Conservation (phyloP, 2,113 vertebrate species). For the Myiopsitta monachus region DNA sequence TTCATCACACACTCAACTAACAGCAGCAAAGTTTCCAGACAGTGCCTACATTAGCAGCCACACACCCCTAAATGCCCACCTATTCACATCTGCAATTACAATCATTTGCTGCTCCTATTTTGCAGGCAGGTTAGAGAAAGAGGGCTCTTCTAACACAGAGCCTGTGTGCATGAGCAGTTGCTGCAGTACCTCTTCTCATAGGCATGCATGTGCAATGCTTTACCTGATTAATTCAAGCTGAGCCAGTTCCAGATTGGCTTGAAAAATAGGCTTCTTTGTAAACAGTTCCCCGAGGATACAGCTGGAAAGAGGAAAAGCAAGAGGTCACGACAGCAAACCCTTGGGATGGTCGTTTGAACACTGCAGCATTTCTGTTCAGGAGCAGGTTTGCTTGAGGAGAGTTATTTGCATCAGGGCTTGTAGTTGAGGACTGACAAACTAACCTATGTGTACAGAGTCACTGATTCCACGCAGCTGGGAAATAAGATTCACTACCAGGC, state of each 20-base stretch:
- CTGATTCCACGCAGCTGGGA: background rate
- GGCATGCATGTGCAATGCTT: constrained; percentile 39
- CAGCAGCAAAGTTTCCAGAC: background rate
- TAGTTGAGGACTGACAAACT: constrained; percentile 43
- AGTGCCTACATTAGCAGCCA: background rate
- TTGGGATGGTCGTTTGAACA: constrained; percentile 8
- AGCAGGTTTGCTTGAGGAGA: constrained; percentile 11
- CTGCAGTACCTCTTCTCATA: constrained; percentile 16
- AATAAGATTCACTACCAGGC: background rate
- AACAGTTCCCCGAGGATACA: constrained; percentile 98
- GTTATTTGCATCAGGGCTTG: constrained; percentile 52
- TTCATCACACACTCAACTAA: background rate
- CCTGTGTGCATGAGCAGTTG: background rate
- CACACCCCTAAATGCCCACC: background rate
- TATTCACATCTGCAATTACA: background rate
- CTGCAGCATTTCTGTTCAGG: background rate
- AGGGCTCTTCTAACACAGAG: background rate
- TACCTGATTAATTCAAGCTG: constrained; percentile 98
- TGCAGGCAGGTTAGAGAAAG: background rate
- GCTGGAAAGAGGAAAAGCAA: constrained; percentile 75
- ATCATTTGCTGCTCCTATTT: background rate
- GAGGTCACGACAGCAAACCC: constrained; percentile 60
- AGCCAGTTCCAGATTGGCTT: constrained; percentile 96
- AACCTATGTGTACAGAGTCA: constrained; percentile 21
- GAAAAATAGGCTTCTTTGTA: constrained; percentile 98